Conservation (phyloP, 2,797 vertebrate species). For the Serranus cabrilla region DNA sequence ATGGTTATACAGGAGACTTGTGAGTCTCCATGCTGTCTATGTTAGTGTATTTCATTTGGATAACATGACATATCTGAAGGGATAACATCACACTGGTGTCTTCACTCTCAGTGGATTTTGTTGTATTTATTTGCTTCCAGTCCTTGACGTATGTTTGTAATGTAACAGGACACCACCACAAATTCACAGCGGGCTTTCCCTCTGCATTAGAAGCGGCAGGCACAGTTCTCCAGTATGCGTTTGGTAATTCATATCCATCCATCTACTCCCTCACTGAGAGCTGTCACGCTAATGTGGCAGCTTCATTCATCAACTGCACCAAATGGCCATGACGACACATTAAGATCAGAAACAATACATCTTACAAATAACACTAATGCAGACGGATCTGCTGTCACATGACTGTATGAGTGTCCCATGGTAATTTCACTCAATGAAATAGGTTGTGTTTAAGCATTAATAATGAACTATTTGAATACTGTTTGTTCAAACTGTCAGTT, state of each 20-base stretch:
- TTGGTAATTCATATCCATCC: neutral
- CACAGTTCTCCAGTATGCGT: neutral
- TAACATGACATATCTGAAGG: neutral
- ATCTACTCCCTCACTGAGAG: neutral
- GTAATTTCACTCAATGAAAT: neutral
- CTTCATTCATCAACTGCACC: slow-evolving; percentile 17
- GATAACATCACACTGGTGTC: neutral
- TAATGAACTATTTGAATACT: too few species aligned
- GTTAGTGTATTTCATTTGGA: neutral
- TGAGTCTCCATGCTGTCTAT: neutral
- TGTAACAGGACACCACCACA: neutral
- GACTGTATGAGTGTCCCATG: neutral
- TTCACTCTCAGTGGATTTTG: neutral
- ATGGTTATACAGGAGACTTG: slow-evolving; percentile 40
- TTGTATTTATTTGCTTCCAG: neutral
- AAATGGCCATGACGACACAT: neutral
- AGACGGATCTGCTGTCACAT: slow-evolving; percentile 5
- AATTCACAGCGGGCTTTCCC: neutral
- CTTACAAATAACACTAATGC: neutral
- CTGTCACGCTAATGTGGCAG: slow-evolving; percentile 4
- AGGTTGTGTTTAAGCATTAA: too few species aligned
- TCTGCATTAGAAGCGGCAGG: neutral
- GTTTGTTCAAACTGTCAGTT: too few species aligned
- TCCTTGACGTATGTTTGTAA: neutral
- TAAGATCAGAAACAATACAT: neutral